These are phyloP conservation scores for Drosophila grimshawi DNA, from an alignment of 1,140 invertebrate species.

Conservation along the genomic window DNA sequence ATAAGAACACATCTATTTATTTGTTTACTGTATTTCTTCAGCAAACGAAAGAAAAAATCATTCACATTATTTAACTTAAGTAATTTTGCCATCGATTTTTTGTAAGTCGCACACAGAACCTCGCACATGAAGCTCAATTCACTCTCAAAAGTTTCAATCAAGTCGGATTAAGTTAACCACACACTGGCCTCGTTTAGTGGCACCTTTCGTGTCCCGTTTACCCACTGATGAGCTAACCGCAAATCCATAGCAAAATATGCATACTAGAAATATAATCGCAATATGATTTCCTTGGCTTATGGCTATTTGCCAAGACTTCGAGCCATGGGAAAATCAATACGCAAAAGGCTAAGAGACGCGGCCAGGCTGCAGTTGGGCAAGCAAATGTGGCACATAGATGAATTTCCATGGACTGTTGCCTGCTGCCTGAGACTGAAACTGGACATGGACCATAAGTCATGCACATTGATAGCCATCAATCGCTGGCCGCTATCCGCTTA, in stretches of 20 bases:
- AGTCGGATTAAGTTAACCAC: constrained; percentile 29
- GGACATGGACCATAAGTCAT: constrained; percentile 70
- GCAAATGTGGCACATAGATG: constrained; percentile 68
- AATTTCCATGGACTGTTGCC: constrained; percentile 56
- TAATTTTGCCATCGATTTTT: too few species aligned
- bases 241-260: constrained; percentile 18
- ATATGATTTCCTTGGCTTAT: constrained; percentile 39
- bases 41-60: too few species aligned
- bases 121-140: not conserved
- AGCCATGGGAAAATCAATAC: constrained; percentile 72
- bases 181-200: constrained; percentile 23
- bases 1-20: too few species aligned
- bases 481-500: constrained; percentile 62
- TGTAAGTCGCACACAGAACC: not conserved
- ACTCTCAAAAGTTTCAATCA: constrained; percentile 26
- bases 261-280: constrained; percentile 32
- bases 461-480: constrained; percentile 83
- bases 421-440: constrained; percentile 21
- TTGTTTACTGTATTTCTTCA: too few species aligned
- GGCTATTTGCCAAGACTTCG: constrained; percentile 62
- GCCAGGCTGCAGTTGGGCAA: constrained; percentile 34
- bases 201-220: constrained; percentile 26
- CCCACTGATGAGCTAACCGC: constrained; percentile 36
- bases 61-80: too few species aligned
- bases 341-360: constrained; percentile 42